Evolutionary conservation across 2,888 invertebrate species (phyloP), one percentile per base, ranked within the genome.

Genomic region (Plagiodera versicolora): DNA sequence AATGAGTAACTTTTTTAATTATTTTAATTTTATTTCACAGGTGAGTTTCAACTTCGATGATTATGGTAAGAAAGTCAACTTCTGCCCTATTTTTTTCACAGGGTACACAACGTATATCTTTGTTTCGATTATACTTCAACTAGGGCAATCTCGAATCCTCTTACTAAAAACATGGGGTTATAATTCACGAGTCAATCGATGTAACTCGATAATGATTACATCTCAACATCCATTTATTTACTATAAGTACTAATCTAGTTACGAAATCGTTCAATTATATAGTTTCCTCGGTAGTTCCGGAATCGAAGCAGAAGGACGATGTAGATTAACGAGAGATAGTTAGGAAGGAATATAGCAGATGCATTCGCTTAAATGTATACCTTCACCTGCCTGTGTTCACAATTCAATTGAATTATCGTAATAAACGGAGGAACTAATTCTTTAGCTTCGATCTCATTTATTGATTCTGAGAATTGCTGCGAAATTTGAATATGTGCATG

Each of bases 251-350:
- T 58, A 53, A 61, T 61, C 61, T 48, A 44, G 39, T 19, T 46
- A 45, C 57, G 35, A 57, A 61, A 57, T 61, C 61, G 61, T 53
- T 61, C 51, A 48, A 57, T 61, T 53, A 52, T 17, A n/a, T n/a
- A n/a, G n/a, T n/a, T n/a, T n/a, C n/a, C n/a, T n/a, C n/a, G n/a
- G 32, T 48, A 35, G 48, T 57, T 57, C 53, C 57, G 44, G 57
- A 53, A 46, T 18, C 18, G 20, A 18, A 52, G 58, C 20, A 20
- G 19, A n/a, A 35, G 8, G 19, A 19, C 39, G 35, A 18, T 17
- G 28, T 20, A 39, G 19, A 52, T 32, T 11, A 32, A 2, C 32
- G 32, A 32, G 32, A 32, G 6, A 32, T 32, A 10, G 9, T 11
- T 32, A 32, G 6, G 32, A 32, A 32, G 6, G 9, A 3, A 3